Evolutionary conservation across 2,888 invertebrate species (phyloP).

Genomic region (Drosophila engyochracea): DNA sequence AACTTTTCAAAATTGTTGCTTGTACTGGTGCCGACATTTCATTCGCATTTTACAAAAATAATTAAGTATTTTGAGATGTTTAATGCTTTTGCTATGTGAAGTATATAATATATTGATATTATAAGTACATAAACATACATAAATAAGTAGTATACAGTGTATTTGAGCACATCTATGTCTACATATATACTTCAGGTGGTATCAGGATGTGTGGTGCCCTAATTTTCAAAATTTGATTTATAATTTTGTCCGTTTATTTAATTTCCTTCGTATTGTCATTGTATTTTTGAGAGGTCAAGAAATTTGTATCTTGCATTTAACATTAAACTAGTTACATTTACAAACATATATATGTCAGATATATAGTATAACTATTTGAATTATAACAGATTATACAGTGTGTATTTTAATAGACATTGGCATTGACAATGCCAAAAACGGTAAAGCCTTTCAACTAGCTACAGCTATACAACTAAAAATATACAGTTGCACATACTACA

Average conservation of each 20-base stretch:
- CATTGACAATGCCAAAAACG: constrained; percentile 4
- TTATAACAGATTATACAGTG: constrained; percentile 42
- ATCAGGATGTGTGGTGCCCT: constrained; percentile 27
- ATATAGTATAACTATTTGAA: constrained; percentile 20
- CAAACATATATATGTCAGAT: constrained; percentile 12
- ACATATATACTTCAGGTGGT: constrained; percentile 40
- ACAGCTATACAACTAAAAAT: constrained; percentile 11
- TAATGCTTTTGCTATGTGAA: constrained; percentile 21
- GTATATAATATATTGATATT: constrained; percentile 21
- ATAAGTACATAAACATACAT: constrained; percentile 34
- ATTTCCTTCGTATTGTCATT: constrained; percentile 62
- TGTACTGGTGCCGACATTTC: constrained; percentile 25
- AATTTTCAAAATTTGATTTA: constrained; percentile 23
- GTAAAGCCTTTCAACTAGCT: constrained; percentile 38
- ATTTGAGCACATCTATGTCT: constrained; percentile 11
- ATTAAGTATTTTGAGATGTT: constrained; percentile 16
- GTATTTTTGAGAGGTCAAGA: constrained; percentile 66
- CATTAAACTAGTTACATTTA: constrained; percentile 40
- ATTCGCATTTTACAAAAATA: constrained; percentile 32
- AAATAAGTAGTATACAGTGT: constrained; percentile 25
- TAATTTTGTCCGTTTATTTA: constrained; percentile 1
- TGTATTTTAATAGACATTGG: constrained; percentile 36
- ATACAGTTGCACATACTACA: constrained; percentile 38
- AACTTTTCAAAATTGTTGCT: constrained; percentile 19
- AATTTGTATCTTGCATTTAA: constrained; percentile 50